These are phyloP conservation scores for Cyprinus carpio DNA, from an alignment of 2,113 vertebrate genomes.

Conservation along the genomic window DNA sequence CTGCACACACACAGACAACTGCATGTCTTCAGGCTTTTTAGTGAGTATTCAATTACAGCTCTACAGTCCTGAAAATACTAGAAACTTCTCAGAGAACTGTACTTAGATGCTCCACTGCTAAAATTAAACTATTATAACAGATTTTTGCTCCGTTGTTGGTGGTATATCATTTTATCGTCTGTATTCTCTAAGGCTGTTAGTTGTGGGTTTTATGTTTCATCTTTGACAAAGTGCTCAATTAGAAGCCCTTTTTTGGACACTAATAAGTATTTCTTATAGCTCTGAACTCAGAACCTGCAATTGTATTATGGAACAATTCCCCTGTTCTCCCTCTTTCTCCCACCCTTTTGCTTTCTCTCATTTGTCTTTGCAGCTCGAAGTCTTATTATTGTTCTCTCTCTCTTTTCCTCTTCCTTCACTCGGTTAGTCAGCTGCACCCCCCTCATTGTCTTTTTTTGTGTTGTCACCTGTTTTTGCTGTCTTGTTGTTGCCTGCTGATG, in stretches of 20 bases:
- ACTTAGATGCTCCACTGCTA: background rate
- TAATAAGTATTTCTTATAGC: background rate
- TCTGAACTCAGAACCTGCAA: background rate
- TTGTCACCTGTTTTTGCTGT: conserved; percentile 37
- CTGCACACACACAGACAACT: conserved; percentile 6
- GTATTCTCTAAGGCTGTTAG: background rate
- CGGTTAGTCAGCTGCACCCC: background rate
- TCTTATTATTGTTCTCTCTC: background rate
- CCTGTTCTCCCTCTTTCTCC: background rate
- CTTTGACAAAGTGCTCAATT: background rate
- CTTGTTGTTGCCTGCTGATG: conserved; percentile 25
- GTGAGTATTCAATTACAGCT: too few relatives aligned
- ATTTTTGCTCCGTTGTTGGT: background rate
- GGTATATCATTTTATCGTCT: background rate
- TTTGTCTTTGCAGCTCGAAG: background rate
- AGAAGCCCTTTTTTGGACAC: background rate
- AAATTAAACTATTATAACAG: background rate
- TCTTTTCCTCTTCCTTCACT: background rate
- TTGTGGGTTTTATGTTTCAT: background rate
- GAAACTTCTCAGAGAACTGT: background rate
- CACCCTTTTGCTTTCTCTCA: background rate
- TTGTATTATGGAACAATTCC: background rate
- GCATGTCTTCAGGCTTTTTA: background rate
- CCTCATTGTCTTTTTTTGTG: background rate
- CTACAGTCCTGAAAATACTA: background rate